Base-by-base conservation (phyloP, 2,888 invertebrate genomes). In the Sphaerophoria taeniata region DNA sequence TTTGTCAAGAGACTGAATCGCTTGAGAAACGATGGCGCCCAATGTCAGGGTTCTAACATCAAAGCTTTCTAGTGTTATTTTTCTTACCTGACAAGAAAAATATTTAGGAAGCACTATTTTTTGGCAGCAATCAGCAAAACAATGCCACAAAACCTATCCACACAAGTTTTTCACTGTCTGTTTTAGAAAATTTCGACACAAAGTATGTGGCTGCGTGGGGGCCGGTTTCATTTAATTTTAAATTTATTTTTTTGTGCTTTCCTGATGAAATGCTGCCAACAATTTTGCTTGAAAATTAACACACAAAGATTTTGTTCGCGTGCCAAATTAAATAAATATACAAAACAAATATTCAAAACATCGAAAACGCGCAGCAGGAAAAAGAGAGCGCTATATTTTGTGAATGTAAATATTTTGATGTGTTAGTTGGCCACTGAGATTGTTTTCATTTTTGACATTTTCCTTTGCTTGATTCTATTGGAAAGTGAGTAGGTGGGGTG, bases 121-220 rank as follows among this genome's bases (percentile, higher is more conserved):
- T 78, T 83, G 83, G 83, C 83, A 79, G 34, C 51, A n/a, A n/a
- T 31, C 31, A 58, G 16, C 79, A 74, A 49, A 79, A 79, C 83
- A 79, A 79, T 58, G 60, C 63, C 31, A 16, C 60, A 47, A 69
- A 39, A 78, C 34, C 39, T 31, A 47, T 79, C 53, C 31, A 2
- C 4, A 12, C 33, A 11, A 53, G 24, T 71, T 74, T 79, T 74
- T 79, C 79, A 78, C 45, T 73, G 74, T 61, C 70, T 70, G 70
- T 67, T 65, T 55, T 43, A 6, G 9, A 11, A 43, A 36, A 34
- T 58, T 74, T 24, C 24, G 24, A 24, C 24, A 24, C 24, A 11
- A 14, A 36, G 45, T 2, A 39, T 39, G 39, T 33, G 36, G 43
- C 47, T 36, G 70, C 74, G 78, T 12, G 70, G 80, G 4, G 14